Base-by-base conservation (phyloP, 2,797 vertebrate species). In the Premnoplex brunnescens region DNA sequence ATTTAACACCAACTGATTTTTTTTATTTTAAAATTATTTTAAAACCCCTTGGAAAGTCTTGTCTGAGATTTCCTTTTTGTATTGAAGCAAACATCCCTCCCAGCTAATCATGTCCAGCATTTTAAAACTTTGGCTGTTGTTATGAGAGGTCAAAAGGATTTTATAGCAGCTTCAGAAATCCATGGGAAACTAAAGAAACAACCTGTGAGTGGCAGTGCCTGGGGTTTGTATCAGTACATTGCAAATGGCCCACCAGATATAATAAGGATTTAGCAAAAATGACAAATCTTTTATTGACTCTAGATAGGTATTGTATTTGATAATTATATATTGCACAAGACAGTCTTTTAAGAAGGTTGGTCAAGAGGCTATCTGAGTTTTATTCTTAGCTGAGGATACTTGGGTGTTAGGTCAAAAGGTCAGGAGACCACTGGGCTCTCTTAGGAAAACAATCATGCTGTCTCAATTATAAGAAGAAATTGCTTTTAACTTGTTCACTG, bases 1-100 rank as follows among this genome's bases (percentile, higher is more conserved):
- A 77, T 93, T 93, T 88, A 92, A 28, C 52, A 74, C 51, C 67
- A 91, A 71, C 66, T 68, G 63, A 21, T 87, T 87, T 63, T 63
- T 68, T 49, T 86, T 93, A 81, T 78, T 76, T 85, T 62, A 54
- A 84, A 96, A 95, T 37, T 2, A 56, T 80, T 91, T 64, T 81
- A 6, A 9, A 91, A 81, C 62, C 46, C 26, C 23, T 84, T 62
- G 36, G n/a, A 22, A 54, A 81, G 34, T 41, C 62, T 78, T 32
- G 3, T 30, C 34, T 85, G 34, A 51, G 22, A 60, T 34, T 88
- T 80, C 10, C 27, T 68, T 91, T 62, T 14, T 49, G 9, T 84
- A 68, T 55, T 69, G 51, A 63, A 85, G 36, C 9, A 90, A 88
- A 34, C 7, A 54, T 68, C 34, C 21, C 23, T 80, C 52, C 21